Evolutionary conservation across 2,797 vertebrate genomes (phyloP).

Genomic region (Euthynnus affinis): DNA sequence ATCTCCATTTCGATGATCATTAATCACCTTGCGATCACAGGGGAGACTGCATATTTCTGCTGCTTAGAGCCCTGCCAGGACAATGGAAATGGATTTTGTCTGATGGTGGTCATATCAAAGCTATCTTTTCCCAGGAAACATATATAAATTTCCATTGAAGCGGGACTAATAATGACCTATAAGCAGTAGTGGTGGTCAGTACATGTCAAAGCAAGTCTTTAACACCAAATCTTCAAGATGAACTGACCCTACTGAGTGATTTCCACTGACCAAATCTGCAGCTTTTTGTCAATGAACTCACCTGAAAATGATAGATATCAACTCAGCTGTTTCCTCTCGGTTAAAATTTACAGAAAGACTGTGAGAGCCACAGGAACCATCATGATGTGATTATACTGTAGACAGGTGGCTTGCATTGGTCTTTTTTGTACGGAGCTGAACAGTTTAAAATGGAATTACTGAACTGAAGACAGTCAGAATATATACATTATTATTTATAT

Average conservation of each 20-base stretch:
- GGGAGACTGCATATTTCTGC: slow-evolving; percentile 65
- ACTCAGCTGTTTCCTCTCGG: no score
- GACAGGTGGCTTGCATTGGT: no score
- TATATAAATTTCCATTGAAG: slow-evolving; percentile 17
- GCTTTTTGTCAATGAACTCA: not conserved
- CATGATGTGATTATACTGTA: not conserved
- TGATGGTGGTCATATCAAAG: slow-evolving; percentile 34
- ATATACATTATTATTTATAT: no score
- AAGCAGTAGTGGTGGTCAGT: not conserved
- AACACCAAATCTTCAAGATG: not conserved
- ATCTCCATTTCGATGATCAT: slow-evolving; percentile 64
- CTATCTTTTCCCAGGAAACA: slow-evolving; percentile 57
- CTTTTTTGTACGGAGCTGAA: no score
- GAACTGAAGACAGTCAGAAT: no score
- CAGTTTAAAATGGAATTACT: no score
- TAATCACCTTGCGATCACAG: slow-evolving; percentile 65
- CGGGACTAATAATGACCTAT: not conserved
- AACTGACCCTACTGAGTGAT: not conserved
- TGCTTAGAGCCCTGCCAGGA: slow-evolving; percentile 55
- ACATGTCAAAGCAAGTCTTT: not conserved
- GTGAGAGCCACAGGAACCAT: not conserved
- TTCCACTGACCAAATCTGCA: not conserved
- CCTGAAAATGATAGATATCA: not conserved
- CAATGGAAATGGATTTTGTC: slow-evolving; percentile 50
- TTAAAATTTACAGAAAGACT: not conserved